Evolutionary conservation across 2,797 vertebrate genomes (phyloP), one percentile per base, ranked within the genome.

Genomic region (Momotus momota): DNA sequence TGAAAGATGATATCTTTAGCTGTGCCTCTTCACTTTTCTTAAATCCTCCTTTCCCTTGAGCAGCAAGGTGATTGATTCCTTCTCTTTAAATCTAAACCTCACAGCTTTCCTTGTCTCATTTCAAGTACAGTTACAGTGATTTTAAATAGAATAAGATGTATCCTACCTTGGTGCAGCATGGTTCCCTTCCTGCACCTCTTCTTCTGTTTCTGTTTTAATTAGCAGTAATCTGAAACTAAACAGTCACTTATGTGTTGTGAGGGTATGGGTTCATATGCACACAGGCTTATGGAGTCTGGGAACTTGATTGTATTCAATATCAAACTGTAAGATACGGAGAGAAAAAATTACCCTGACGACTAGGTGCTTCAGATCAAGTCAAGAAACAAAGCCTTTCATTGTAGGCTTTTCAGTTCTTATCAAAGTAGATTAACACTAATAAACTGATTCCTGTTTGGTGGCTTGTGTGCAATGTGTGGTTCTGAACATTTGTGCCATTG

Each of bases 201-300:
- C 40, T 90, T 74, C 48, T 52, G 7, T 81, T 66, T 69, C 12
- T 82, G 65, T 83, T 93, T 94, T 95, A 89, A 90, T 85, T 89
- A 81, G 54, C 62, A 83, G 43, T 75, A 86, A 86, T 54, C 40
- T 91, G 79, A 96, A 92, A 78, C 72, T 51, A 64, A 77, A 5
- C 35, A 67, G 73, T 90, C 41, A 65, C 4, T 87, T 62, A 51
- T 13, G n/a, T 40, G 9, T 82, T 22, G 55, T 60, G 27, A 18
- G 74, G 38, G n/a, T 73, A 49, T 57, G 65, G 43, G 41, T 55
- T 87, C 46, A n/a, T 70, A 9, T 51, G 52, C 21, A 52, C 16
- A 3, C 64, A 38, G 66, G 55, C 6, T 90, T 73, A 35, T 25
- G 25, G 55, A 55, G 15, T 52, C 73, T 72, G 83, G n/a, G 60